Evolutionary conservation across 2,888 invertebrate species (phyloP), one percentile per base, ranked within the genome.

Genomic region (Craniophora ligustri): DNA sequence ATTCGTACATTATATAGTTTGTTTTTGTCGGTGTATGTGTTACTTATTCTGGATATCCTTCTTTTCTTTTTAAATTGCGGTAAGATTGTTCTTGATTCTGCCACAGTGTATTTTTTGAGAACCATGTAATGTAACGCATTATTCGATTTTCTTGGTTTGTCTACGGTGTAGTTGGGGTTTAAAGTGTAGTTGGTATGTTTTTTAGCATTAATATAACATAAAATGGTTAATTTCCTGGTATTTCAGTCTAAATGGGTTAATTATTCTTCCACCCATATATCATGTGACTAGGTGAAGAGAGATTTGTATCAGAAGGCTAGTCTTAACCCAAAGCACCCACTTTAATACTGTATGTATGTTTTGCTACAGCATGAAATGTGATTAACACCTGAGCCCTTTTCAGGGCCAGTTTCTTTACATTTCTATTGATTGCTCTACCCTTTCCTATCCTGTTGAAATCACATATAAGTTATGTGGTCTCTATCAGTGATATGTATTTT

Each of bases 61-160:
- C 56, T 72, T 68, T 67, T 55, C 59, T 57, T 67, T 48, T 44
- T 42, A 48, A 70, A 71, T 78, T 71, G 75, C 41, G 85, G 85
- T 87, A 87, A 86, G 86, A 78, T 80, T 72, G 79, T 78, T 76
- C 71, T 59, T 73, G 72, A 78, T 84, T 80, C 74, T 85, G 80
- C 79, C 78, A 72, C 80, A 77, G 74, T 72, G 71, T 63, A 71
- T 72, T 67, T 66, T 69, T 57, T 54, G 61, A 63, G 49, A 69
- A 57, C 63, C 71, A 64, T 76, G 74, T 81, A 80, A 74, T 79
- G 76, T 82, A 78, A 79, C 69, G 73, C 67, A 76, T 67, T 74
- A 64, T 49, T 72, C 51, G 50, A 42, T 57, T 62, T 67, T 66
- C 57, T 61, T 18, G 28, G 32, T 65, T n/a, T 47, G 32, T 16